Evolutionary conservation across 2,113 vertebrate species (phyloP).

Genomic region (Otus sunia): DNA sequence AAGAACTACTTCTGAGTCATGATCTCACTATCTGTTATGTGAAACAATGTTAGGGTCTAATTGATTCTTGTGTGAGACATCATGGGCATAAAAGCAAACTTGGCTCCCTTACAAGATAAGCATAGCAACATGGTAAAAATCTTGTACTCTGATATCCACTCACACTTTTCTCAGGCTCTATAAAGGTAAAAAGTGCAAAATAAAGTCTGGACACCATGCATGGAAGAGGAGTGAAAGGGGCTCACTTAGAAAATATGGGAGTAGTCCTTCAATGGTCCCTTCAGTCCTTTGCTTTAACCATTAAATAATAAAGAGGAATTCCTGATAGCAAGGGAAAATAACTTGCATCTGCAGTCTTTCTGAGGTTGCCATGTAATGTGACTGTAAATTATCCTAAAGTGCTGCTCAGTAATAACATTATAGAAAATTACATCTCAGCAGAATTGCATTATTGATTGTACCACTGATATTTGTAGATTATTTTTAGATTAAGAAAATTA

Average conservation of each 20-base stretch:
- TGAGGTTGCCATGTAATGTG: not conserved
- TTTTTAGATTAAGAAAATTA: not conserved
- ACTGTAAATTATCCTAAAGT: not conserved
- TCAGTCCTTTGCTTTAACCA: not conserved
- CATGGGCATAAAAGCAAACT: constrained; percentile 60
- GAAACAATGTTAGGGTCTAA: constrained; percentile 46
- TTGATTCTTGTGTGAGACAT: constrained; percentile 7
- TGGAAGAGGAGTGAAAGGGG: not conserved
- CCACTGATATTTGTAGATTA: not conserved
- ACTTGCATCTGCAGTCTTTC: not conserved
- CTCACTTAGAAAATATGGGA: not conserved
- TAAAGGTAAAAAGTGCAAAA: not conserved
- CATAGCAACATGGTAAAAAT: constrained; percentile 17
- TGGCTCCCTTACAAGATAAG: constrained; percentile 67
- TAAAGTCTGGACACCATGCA: not conserved
- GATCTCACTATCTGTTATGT: constrained; percentile 25
- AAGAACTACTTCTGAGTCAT: not conserved
- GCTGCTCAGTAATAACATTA: not conserved
- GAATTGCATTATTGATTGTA: not conserved
- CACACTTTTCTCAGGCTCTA: not conserved
- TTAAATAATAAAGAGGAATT: not conserved
- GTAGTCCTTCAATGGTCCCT: not conserved
- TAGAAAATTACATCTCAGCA: not conserved
- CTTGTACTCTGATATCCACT: constrained; percentile 1
- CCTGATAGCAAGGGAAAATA: not conserved